Base-by-base conservation (phyloP, 2,888 invertebrate species). In the Colletes collaris region DNA sequence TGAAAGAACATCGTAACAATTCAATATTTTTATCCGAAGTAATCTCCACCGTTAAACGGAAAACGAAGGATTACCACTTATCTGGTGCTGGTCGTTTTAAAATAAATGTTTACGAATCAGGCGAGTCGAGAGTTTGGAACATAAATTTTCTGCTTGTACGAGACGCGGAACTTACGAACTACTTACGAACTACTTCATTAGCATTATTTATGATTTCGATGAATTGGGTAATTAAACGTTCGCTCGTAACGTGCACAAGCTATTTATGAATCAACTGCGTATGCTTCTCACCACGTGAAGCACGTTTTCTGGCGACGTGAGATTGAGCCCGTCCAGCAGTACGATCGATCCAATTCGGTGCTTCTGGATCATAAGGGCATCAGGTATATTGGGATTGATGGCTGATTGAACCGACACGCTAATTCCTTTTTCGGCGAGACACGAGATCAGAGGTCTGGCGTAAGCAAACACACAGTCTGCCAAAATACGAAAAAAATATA, bases 341-440 rank as follows among this genome's bases (percentile, higher is more conserved):
- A 93, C 90, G 0, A 93, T 86, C 0, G 92, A 90, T 44, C 93
- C 92, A 4, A 93, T 85, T 0, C 92, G 90, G 69, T 92, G 90
- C 35, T 87, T 84, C 58, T 82, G 78, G 52, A 92, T 89, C 16
- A 76, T 82, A 2, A 93, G 77, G n/a, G 86, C 87, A 52, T 91
- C 87, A 0, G 90, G 87, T 68, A 93, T 69, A 69, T 89, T 89
- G 3, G 91, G 89, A 73, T 87, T 90, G 7, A 82, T 79, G 3
- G 90, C 82, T n/a, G 92, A 87, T 73, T 92, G 92, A 11, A 93
- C 79, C 2, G 90, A 89, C 4, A 90, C 56, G 46, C 89, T 89
- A 40, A 92, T 90, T 35, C 91, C 91, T 16, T 86, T 84, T 40
- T 89, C 82, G 10, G 87, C 82, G 19, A 92, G 86, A 64, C 93